phyloP scores from a whole-genome alignment of 2,797 vertebrate genomes.

The Acrossocheilus fasciatus region DNA sequence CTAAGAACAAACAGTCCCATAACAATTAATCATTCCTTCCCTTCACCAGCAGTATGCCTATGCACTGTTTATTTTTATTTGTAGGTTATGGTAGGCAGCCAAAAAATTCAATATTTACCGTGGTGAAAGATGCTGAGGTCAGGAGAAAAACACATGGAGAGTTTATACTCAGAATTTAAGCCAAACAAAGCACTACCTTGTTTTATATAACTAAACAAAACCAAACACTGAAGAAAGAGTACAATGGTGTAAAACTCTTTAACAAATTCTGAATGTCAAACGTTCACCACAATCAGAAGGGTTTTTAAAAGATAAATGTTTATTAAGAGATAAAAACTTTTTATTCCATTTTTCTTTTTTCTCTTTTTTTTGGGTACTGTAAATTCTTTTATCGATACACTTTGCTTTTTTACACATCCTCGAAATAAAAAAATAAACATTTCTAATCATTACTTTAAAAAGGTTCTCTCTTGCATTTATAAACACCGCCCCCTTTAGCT shows the following conservation, averaged over 20 bases:
- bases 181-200: not conserved
- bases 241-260: not conserved
- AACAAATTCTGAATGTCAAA: not conserved
- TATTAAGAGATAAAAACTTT: constrained; percentile 79
- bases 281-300: constrained; percentile 42
- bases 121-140: not conserved
- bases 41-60: not conserved
- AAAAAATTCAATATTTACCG: not conserved
- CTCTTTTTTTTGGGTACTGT: constrained; percentile 65
- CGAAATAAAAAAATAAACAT: constrained; percentile 74
- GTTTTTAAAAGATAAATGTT: constrained; percentile 78
- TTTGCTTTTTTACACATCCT: constrained; percentile 69
- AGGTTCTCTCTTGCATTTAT: constrained; percentile 63
- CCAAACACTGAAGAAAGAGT: not conserved
- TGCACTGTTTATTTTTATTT: constrained; percentile 12
- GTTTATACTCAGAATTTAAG: not conserved
- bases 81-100: constrained; percentile 2
- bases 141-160: not conserved
- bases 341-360: constrained; percentile 7
- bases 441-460: constrained; percentile 71
- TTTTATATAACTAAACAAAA: not conserved
- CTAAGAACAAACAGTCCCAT: not conserved
- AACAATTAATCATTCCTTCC: not conserved
- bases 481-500: constrained; percentile 56
- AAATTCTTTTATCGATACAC: constrained; percentile 76